Evolutionary conservation across 2,113 vertebrate species (phyloP).

Genomic region (Barnardius zonarius): DNA sequence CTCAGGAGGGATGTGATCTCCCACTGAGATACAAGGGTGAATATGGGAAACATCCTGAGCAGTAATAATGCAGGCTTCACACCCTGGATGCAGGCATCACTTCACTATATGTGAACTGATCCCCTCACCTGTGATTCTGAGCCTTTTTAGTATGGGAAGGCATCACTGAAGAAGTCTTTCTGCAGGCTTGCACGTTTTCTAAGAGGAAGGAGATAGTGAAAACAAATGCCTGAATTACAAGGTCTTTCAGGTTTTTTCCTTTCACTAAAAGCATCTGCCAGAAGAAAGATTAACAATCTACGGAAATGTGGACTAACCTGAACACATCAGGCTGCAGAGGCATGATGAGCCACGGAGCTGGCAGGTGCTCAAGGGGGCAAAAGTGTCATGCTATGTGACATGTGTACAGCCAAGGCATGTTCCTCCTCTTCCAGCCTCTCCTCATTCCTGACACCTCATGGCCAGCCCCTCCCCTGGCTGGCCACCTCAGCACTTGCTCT

Average conservation of each 20-base stretch:
- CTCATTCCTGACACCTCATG: not conserved
- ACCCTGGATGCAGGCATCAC: not conserved
- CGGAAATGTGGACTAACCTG: not conserved
- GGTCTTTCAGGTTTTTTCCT: not conserved
- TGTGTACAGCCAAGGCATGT: fast-evolving
- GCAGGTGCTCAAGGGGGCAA: not conserved
- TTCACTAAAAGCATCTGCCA: not conserved
- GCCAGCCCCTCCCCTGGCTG: not conserved
- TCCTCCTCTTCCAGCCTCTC: not conserved
- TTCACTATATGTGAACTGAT: not conserved
- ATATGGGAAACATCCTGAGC: not conserved
- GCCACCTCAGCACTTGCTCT: not conserved
- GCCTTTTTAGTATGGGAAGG: not conserved
- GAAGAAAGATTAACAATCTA: not conserved
- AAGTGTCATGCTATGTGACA: fast-evolving
- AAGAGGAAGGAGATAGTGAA: not conserved
- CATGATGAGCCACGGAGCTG: fast-evolving
- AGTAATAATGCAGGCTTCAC: not conserved
- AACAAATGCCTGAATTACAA: not conserved
- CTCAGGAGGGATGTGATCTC: not conserved
- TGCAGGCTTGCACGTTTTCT: not conserved
- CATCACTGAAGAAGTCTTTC: not conserved
- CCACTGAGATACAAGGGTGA: not conserved
- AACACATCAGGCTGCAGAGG: not conserved
- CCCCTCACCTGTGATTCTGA: not conserved